phyloP scores from a whole-genome alignment of 1,140 invertebrate species.

The Cyrtorhinus lividipennis region DNA sequence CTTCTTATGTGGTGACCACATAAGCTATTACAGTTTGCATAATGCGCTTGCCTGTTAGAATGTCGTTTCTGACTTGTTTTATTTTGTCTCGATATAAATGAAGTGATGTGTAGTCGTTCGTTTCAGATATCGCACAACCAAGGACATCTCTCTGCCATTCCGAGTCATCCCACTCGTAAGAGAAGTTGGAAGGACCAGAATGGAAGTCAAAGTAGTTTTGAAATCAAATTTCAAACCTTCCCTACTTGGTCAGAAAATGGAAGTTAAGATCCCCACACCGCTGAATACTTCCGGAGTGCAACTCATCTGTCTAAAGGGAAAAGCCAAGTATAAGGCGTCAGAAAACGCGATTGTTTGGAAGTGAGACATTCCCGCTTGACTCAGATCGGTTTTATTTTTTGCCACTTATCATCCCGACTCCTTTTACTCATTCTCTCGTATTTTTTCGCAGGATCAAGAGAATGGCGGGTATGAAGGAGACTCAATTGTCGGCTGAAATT shows the following conservation, averaged over 20 bases:
- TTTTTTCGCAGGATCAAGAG: conserved; percentile 71
- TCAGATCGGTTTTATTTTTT: too few species aligned
- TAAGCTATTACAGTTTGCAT: too few species aligned
- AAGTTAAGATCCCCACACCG: conserved; percentile 97
- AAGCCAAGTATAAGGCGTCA: conserved; percentile 99
- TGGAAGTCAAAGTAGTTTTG: conserved; percentile 99
- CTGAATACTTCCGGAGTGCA: conserved; percentile 98
- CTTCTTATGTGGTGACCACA: too few species aligned
- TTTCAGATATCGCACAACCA: conserved; percentile 91
- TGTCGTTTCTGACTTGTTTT: too few species aligned
- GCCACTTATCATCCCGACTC: too few species aligned
- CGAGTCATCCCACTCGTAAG: conserved; percentile 95
- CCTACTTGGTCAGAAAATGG: conserved; percentile 95
- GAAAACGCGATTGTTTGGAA: conserved; percentile 99
- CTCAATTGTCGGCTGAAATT: conserved; percentile 97
- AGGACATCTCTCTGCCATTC: conserved; percentile 98
- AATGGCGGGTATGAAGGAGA: conserved; percentile 99
- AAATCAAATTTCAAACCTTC: conserved; percentile 99
- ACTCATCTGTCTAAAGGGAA: conserved; percentile 96
- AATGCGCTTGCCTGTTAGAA: too few species aligned
- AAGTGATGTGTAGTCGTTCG: too few species aligned
- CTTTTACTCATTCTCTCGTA: too few species aligned
- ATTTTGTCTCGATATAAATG: too few species aligned
- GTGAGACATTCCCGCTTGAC: conserved; percentile 47
- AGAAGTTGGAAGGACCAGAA: conserved; percentile 95